phyloP scores from a whole-genome alignment of 53 echinoderm and acorn worm genomes.

The Astropecten irregularis region DNA sequence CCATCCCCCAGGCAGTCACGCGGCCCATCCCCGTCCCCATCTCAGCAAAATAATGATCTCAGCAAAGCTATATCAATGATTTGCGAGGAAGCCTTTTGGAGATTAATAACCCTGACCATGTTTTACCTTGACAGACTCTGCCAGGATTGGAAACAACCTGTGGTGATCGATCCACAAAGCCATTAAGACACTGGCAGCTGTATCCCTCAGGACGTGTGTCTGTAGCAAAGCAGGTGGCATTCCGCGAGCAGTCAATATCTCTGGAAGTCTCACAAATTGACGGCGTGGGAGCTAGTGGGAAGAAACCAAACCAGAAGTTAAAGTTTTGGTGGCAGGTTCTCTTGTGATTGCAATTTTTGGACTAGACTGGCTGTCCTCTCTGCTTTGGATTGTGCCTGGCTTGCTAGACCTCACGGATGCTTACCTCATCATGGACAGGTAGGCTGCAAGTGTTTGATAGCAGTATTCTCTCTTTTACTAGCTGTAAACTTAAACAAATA shows the following conservation, averaged over 20 bases:
- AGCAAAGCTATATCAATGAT: too few species aligned
- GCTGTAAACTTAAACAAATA: too few species aligned
- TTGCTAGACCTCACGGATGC: too few species aligned
- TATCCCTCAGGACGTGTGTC: conserved; percentile 32
- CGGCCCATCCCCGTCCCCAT: neutral
- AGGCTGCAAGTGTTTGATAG: too few species aligned
- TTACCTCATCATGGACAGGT: too few species aligned
- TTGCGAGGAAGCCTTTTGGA: neutral
- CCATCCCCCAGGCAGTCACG: neutral
- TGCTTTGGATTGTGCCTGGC: too few species aligned
- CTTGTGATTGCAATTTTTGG: too few species aligned
- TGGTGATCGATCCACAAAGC: conserved; percentile 50
- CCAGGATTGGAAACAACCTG: conserved; percentile 1
- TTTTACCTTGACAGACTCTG: conserved; percentile 42
- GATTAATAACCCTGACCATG: neutral
- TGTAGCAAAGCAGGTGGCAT: conserved; percentile 62
- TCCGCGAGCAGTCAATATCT: conserved; percentile 45
- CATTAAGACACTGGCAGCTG: conserved; percentile 53
- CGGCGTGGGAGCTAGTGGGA: neutral
- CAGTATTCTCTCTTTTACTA: too few species aligned
- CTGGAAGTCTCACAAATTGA: conserved; percentile 33
- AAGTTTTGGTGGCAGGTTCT: too few species aligned
- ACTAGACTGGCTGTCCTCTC: too few species aligned
- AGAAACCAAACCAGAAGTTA: too few species aligned
- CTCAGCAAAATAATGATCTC: too few species aligned